Evolutionary conservation across 2,113 vertebrate species (phyloP).

Genomic region (Morone chrysops): DNA sequence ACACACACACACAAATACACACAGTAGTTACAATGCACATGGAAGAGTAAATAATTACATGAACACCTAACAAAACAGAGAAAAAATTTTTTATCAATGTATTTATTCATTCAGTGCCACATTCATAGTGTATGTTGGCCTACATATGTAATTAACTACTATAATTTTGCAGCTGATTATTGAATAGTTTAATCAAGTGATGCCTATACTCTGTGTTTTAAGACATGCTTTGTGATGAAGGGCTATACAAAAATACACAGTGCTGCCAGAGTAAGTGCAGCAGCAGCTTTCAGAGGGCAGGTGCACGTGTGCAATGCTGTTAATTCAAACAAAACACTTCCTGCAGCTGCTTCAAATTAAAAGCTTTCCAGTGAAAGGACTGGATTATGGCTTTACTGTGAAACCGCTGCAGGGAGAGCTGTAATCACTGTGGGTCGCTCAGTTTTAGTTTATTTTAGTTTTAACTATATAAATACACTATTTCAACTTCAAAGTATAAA

Average conservation of each 20-base stretch:
- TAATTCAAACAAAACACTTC: slow-evolving; percentile 28
- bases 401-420: not conserved
- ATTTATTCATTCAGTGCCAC: not conserved
- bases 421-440: not conserved
- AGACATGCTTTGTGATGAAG: no score
- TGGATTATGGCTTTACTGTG: not conserved
- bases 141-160: not conserved
- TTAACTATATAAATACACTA: not conserved
- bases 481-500: not conserved
- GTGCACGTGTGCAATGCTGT: not conserved
- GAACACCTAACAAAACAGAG: not conserved
- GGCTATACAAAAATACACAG: not conserved
- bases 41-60: not conserved
- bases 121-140: not conserved
- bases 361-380: slow-evolving; percentile 8
- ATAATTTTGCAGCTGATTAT: not conserved
- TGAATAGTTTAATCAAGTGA: not conserved
- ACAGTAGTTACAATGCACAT: slow-evolving; percentile 5
- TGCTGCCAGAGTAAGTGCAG: not conserved
- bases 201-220: not conserved
- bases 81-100: not conserved
- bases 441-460: not conserved
- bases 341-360: slow-evolving; percentile 34
- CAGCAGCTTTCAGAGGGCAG: slow-evolving; percentile 11
- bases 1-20: not conserved